Percentiles rank a stretch among this genome's conserved stretches.
Evolutionary conservation across 2,797 vertebrate species (phyloP).

Genomic region (Myiotriccus ornatus): DNA sequence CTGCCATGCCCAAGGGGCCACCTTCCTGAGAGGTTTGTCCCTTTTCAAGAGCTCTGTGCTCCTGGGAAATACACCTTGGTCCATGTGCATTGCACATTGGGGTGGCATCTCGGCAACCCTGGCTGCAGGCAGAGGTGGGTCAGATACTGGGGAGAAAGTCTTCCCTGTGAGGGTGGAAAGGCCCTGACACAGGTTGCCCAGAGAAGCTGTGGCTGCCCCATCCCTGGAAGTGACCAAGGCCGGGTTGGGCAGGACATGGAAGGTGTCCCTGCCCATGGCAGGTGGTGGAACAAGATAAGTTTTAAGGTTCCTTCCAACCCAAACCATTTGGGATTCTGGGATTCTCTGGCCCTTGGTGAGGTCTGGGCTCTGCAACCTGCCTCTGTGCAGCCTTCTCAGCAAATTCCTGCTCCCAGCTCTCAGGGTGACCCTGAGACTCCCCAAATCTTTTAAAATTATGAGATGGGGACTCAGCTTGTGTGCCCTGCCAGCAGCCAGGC

Average conservation of each 20-base stretch:
- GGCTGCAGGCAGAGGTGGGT: background rate
- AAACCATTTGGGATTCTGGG: background rate
- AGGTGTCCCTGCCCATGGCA: background rate
- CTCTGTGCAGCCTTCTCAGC: too few relatives aligned
- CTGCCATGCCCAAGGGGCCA: rapidly evolving
- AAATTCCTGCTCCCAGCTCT: rapidly evolving
- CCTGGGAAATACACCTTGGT: background rate
- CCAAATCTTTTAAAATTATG: background rate
- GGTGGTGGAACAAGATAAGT: background rate
- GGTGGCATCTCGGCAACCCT: background rate
- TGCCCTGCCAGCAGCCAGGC: background rate
- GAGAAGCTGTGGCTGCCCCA: background rate
- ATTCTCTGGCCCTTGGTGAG: background rate
- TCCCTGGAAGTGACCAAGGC: background rate
- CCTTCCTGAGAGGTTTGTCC: background rate
- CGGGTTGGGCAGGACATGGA: rapidly evolving
- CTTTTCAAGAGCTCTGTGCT: background rate
- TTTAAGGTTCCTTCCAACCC: background rate
- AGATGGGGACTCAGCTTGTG: rapidly evolving
- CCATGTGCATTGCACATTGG: rapidly evolving
- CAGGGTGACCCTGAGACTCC: rapidly evolving
- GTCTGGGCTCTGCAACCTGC: background rate
- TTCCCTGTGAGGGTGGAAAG: background rate
- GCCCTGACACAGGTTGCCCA: background rate
- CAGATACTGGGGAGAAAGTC: rapidly evolving